Evolutionary conservation across 2,888 invertebrate genomes (phyloP), one percentile per base, ranked within the genome.

Genomic region (Nowickia ferox): DNA sequence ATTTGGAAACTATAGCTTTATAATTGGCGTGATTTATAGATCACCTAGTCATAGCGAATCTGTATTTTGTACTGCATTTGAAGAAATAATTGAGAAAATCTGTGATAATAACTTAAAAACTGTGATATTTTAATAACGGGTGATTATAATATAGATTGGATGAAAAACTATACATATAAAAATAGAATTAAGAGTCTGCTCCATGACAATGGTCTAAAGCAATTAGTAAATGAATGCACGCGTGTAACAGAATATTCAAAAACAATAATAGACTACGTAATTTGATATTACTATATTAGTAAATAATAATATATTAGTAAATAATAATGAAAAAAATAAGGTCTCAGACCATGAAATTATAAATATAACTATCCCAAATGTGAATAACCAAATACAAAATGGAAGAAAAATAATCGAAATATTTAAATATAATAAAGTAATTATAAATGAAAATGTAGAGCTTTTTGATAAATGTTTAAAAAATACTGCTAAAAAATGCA

Each of bases 91-190:
- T 53, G 53, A 53, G 9, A 19, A 53, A 19, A 53, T 53, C 19
- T 53, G 53, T 53, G 53, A 53, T 53, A 53, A 53, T 53, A 10
- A 53, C 53, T 53, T 53, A 53, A 53, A 53, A 53, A 53, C 53
- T 53, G 53, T 19, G 53, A 53, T 53, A n/a, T 19, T 53, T 53
- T 53, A 53, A 19, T 53, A 53, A 19, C 8, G 1, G 15, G 15
- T 53, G 53, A 19, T 15, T 53, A 2, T 15, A 19, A 53, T 8
- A 8, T 53, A 53, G n/a, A n/a, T n/a, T n/a, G n/a, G n/a, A n/a
- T n/a, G n/a, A n/a, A n/a, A n/a, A n/a, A n/a, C n/a, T n/a, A n/a
- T 11, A 53, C 51, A n/a, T 51, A 51, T 51, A 19, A 53, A 9
- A 53, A 53, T 53, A 53, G 19, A 51, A n/a, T 51, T 51, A 51